phyloP scores from a whole-genome alignment of 2,113 vertebrate species.

The Bubo scandiacus region DNA sequence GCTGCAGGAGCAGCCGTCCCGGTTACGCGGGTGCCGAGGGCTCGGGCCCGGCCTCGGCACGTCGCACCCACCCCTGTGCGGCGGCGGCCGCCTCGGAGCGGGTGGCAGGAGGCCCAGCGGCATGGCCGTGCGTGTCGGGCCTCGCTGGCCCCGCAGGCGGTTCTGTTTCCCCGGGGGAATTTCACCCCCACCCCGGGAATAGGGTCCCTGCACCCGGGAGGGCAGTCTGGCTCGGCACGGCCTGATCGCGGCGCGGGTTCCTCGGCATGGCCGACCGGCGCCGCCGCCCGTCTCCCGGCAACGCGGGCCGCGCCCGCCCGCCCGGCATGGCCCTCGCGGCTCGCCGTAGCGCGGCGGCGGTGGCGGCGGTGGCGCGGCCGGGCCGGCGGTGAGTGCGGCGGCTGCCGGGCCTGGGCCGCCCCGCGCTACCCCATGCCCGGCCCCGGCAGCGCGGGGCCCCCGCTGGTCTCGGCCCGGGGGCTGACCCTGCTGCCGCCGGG shows the following conservation, averaged over 20 bases:
- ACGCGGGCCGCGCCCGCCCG: not conserved
- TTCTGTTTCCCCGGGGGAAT: too few species aligned
- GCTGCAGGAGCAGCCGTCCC: not conserved
- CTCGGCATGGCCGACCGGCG: not conserved
- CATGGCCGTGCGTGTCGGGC: too few species aligned
- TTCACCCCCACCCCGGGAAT: too few species aligned
- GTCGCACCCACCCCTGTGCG: not conserved
- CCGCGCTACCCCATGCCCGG: too few species aligned
- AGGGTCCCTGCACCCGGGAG: too few species aligned
- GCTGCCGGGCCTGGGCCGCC: not conserved
- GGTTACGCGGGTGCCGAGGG: not conserved
- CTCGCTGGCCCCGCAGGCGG: too few species aligned
- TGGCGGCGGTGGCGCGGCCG: not conserved
- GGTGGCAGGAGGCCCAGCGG: too few species aligned
- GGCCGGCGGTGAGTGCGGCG: not conserved
- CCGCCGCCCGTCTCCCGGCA: not conserved
- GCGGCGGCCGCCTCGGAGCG: too few species aligned
- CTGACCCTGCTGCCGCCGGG: too few species aligned
- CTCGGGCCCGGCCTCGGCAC: not conserved
- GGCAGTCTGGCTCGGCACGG: too few species aligned
- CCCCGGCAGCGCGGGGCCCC: too few species aligned
- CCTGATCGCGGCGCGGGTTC: not conserved
- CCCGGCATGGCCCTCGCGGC: not conserved
- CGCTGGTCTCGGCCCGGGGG: rapidly evolving
- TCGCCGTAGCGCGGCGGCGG: not conserved